A percentile compares a stretch with the other conserved stretches of the same genome.
Conservation (phyloP, 2,888 invertebrate genomes). For the Amiota minor region DNA sequence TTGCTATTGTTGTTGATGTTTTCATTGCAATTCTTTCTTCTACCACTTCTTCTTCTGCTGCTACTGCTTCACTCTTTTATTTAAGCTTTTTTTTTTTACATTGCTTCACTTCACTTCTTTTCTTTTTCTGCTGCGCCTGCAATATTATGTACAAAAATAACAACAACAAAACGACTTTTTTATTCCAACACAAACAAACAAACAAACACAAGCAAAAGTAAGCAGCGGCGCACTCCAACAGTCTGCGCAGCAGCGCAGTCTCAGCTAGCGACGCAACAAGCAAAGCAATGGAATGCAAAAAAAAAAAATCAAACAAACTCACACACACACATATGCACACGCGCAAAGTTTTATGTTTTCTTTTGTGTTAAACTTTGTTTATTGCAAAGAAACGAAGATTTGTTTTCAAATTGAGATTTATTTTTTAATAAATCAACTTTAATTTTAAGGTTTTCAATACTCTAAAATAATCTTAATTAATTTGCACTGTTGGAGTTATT, state of each 20-base stretch:
- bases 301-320: slow-evolving; percentile 1
- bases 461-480: no score
- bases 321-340: background rate
- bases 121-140: background rate
- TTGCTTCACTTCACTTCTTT: background rate
- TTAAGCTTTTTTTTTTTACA: no score
- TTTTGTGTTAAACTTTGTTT: no score
- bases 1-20: background rate
- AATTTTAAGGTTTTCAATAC: no score
- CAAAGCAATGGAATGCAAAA: background rate
- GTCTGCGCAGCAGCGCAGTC: slow-evolving; percentile 4
- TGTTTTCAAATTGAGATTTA: no score
- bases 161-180: background rate
- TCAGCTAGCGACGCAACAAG: slow-evolving; percentile 1
- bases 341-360: background rate
- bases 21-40: slow-evolving; percentile 11
- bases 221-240: background rate
- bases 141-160: background rate
- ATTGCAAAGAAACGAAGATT: no score
- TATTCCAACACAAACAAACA: background rate
- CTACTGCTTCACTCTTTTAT: no score
- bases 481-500: no score
- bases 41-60: background rate
- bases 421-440: no score
- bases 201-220: background rate